phyloP scores from a whole-genome alignment of 2,888 invertebrate species.

The Pheosia gnoma region DNA sequence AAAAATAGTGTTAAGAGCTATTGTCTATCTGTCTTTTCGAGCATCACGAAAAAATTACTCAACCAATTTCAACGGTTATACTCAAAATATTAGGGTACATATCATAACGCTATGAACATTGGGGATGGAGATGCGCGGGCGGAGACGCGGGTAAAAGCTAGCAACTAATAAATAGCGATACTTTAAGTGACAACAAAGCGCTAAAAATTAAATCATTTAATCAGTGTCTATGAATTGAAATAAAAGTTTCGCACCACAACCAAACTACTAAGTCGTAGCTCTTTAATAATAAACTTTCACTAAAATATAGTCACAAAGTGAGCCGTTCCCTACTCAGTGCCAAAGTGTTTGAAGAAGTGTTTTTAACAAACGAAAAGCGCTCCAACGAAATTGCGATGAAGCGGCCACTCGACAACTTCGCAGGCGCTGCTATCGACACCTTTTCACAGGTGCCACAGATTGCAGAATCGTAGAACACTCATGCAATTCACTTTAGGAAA shows the following conservation, averaged over 20 bases:
- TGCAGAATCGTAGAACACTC: not conserved
- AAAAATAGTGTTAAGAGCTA: too few relatives aligned
- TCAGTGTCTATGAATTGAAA: too few relatives aligned
- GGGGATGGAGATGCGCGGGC: too few relatives aligned
- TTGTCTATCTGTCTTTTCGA: too few relatives aligned
- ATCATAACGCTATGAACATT: too few relatives aligned
- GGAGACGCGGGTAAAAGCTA: too few relatives aligned
- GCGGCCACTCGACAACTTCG: slow-evolving; percentile 3
- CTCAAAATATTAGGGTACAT: too few relatives aligned
- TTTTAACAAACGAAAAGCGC: not conserved
- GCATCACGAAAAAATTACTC: too few relatives aligned
- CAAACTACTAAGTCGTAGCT: not conserved
- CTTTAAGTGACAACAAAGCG: too few relatives aligned
- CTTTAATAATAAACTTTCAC: not conserved
- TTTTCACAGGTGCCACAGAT: not conserved
- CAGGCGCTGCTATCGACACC: not conserved
- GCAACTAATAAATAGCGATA: too few relatives aligned
- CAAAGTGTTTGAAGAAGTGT: slow-evolving; percentile 2
- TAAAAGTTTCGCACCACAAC: not conserved
- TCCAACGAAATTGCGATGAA: slow-evolving; percentile 2
- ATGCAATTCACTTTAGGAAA: not conserved
- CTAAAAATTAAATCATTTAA: too few relatives aligned
- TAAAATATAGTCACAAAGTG: not conserved
- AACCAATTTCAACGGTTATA: too few relatives aligned
- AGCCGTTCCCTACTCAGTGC: not conserved